Conservation (phyloP, 30 jellyfish, hydroid and myxozoan species). For the Hydractinia echinata region DNA sequence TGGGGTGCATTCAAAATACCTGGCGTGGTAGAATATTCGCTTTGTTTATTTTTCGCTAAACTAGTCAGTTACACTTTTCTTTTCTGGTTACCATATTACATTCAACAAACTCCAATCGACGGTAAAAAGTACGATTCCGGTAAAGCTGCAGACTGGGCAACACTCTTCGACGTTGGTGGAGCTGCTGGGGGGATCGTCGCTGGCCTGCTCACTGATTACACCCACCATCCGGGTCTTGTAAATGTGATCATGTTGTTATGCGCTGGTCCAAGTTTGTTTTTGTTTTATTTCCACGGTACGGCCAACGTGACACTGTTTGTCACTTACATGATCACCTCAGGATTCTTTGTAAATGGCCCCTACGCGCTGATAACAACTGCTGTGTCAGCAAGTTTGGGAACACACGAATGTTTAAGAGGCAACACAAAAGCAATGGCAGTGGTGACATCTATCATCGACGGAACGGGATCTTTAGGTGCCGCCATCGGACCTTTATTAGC, state of each 20-base stretch:
- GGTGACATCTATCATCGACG: slow-evolving; percentile 83
- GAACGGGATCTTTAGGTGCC: slow-evolving; percentile 93
- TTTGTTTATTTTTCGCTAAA: slow-evolving; percentile 87
- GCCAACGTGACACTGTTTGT: slow-evolving; percentile 13
- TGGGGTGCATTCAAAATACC: slow-evolving; percentile 41
- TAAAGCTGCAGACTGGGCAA: slow-evolving; percentile 84
- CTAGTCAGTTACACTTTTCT: slow-evolving; percentile 88
- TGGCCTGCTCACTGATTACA: slow-evolving; percentile 63
- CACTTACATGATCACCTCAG: slow-evolving; percentile 52
- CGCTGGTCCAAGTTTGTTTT: slow-evolving; percentile 75
- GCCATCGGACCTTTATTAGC: slow-evolving; percentile 87
- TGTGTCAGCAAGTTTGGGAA: slow-evolving; percentile 94
- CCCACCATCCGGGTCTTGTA: slow-evolving; percentile 78
- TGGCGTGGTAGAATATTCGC: slow-evolving; percentile 90
- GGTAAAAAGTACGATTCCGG: slow-evolving; percentile 40
- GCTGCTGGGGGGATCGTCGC: slow-evolving; percentile 72
- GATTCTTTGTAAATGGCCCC: slow-evolving; percentile 91
- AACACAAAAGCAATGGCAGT: slow-evolving; percentile 97
- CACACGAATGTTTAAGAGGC: slow-evolving; percentile 82
- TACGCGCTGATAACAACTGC: slow-evolving; percentile 94
- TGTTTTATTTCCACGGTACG: slow-evolving; percentile 17
- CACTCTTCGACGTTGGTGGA: slow-evolving; percentile 88
- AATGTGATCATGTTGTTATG: slow-evolving; percentile 56
- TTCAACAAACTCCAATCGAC: slow-evolving; percentile 55
- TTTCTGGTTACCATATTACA: slow-evolving; percentile 86